phyloP scores from a whole-genome alignment of 2,797 vertebrate species.

The Threskiornis aethiopicus region DNA sequence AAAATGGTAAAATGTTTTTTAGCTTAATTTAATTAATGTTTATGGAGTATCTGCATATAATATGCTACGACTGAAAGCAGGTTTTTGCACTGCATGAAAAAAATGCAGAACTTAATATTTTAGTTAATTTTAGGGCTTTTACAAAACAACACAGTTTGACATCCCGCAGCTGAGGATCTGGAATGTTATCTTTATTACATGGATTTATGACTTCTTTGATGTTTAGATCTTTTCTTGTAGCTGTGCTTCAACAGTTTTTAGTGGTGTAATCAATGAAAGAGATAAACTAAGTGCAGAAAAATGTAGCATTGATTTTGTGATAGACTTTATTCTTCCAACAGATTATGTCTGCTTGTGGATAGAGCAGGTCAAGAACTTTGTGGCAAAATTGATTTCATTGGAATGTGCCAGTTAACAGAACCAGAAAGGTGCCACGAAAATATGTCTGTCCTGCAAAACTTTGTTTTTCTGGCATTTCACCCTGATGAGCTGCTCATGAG shows the following conservation, averaged over 20 bases:
- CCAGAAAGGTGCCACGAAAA: rapidly evolving
- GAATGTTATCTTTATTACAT: rapidly evolving
- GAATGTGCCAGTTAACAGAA: not conserved
- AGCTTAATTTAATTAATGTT: not conserved
- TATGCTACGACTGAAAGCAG: not conserved
- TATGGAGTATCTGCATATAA: not conserved
- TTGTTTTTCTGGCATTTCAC: not conserved
- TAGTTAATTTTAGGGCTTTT: not conserved
- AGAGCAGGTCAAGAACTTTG: not conserved
- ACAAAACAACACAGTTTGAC: not conserved
- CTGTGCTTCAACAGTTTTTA: not conserved
- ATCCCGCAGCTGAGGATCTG: not conserved
- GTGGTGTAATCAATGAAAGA: not conserved
- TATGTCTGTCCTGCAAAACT: rapidly evolving
- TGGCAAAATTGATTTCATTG: not conserved
- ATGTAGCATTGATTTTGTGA: not conserved
- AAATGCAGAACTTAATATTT: not conserved
- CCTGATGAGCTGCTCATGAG: rapidly evolving
- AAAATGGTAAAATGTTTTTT: not conserved
- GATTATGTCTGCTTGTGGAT: not conserved
- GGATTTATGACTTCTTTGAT: not conserved
- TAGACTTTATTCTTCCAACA: not conserved
- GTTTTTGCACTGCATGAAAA: not conserved
- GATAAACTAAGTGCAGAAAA: not conserved
- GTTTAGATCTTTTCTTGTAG: not conserved